A percentile compares a stretch with the other conserved stretches of the same genome.
phyloP scores from a whole-genome alignment of 1,140 invertebrate genomes.

The Scaptomyza graminum region DNA sequence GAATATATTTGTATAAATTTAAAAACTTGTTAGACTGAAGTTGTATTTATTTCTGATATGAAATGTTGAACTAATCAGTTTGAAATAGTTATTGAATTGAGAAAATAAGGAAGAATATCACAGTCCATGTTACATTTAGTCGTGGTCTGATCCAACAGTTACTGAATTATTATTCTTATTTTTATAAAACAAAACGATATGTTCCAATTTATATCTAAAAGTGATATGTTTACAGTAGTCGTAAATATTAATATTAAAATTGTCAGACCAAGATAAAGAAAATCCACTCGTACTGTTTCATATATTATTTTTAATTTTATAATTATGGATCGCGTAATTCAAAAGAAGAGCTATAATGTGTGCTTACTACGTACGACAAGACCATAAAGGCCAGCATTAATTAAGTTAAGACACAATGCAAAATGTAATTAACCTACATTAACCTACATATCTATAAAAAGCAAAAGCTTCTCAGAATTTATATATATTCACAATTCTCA shows the following conservation, averaged over 20 bases:
- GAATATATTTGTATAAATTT: background rate
- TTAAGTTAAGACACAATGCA: conserved; percentile 2
- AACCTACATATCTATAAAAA: background rate
- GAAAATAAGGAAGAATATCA: too few species aligned
- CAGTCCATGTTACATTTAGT: too few species aligned
- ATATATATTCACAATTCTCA: background rate
- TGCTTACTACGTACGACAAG: background rate
- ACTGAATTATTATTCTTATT: background rate
- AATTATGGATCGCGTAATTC: background rate
- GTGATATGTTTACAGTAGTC: too few species aligned
- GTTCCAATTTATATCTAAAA: too few species aligned
- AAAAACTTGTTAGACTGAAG: too few species aligned
- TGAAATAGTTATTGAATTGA: too few species aligned
- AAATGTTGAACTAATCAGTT: too few species aligned
- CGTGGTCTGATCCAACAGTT: background rate
- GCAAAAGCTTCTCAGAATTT: background rate
- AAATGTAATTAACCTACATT: conserved; percentile 11
- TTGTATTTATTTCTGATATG: too few species aligned
- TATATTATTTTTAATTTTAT: background rate
- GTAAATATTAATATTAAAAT: background rate
- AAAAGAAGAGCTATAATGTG: background rate
- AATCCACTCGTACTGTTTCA: background rate
- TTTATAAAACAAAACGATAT: background rate
- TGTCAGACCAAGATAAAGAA: background rate
- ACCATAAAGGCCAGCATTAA: conserved; percentile 1